phyloP scores from a whole-genome alignment of 2,797 vertebrate species.

The Picus viridis region DNA sequence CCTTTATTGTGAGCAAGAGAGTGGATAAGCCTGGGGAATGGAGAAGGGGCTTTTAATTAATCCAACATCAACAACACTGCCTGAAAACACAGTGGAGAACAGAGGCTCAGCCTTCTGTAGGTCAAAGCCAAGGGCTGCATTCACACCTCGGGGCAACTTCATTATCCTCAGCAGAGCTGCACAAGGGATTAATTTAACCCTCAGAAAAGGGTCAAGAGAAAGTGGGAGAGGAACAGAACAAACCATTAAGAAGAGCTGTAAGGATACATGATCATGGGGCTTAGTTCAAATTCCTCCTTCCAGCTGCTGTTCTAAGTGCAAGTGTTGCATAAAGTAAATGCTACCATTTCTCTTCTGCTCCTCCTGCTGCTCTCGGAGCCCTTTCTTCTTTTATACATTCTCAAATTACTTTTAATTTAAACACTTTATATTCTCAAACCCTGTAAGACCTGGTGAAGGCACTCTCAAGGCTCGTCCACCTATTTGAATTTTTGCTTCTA shows the following conservation, averaged over 20 bases:
- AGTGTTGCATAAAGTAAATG: neutral
- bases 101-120: slow-evolving; percentile 12
- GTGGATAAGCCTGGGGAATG: neutral
- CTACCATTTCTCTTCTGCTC: neutral
- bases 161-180: slow-evolving; percentile 46
- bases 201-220: slow-evolving; percentile 35
- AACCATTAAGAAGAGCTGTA: neutral
- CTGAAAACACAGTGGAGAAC: neutral
- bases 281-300: slow-evolving; percentile 7
- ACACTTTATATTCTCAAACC: neutral
- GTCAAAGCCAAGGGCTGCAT: slow-evolving; percentile 36
- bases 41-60: slow-evolving; percentile 49
- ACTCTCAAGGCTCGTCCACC: neutral
- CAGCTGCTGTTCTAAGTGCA: neutral
- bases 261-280: neutral
- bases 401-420: slow-evolving; percentile 20
- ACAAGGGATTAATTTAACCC: slow-evolving; percentile 53
- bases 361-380: neutral
- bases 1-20: neutral
- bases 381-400: neutral
- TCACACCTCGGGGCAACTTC: neutral
- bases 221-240: neutral
- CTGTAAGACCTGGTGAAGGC: neutral
- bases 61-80: slow-evolving; percentile 33
- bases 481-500: neutral